Evolutionary conservation across 2,888 invertebrate genomes (phyloP), one percentile per base, ranked within the genome.

Genomic region (Stenichneumon culpator): DNA sequence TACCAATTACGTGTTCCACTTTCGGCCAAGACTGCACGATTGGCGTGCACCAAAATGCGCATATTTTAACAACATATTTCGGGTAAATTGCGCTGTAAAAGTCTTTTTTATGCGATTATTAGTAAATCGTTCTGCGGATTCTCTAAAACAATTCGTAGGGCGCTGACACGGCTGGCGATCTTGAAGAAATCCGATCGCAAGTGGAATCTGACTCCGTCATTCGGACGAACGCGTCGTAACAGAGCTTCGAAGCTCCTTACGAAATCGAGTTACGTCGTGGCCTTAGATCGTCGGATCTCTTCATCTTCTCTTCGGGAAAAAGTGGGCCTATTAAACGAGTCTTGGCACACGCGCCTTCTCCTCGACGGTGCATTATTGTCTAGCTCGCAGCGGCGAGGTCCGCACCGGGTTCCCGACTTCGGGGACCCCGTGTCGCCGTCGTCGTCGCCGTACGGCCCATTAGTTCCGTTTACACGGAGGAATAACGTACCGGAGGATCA

Each of bases 291-390:
- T 22, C 39, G 39, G 39, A n/a, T 16, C 39, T 44, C 54, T 52
- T 65, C 65, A 50, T 63, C 75, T 44, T 16, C 44, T 87, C 83
- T 83, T 80, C 68, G 16, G 47, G 70, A 83, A 72, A 74, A 90
- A 89, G 88, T 89, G 86, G 90, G 67, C 83, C 89, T 86, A 90
- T 90, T 89, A 90, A 90, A 88, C 90, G 87, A 75, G 87, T 90
- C 88, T 87, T 86, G 88, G 87, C 83, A 86, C 88, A 87, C 87
- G 82, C 77, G 69, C 60, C 75, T 36, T 68, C 47, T 74, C 7
- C 32, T 68, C 47, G 73, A 50, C 50, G n/a, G 16, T 69, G 68
- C 68, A 44, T 69, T 74, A 63, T 83, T 25, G 44, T 70, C 32
- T 25, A 14, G 28, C 25, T 19, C 60, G 57, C 11, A 25, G 39